phyloP scores from a whole-genome alignment of 2,113 vertebrate genomes.

The Leuciscus idus region DNA sequence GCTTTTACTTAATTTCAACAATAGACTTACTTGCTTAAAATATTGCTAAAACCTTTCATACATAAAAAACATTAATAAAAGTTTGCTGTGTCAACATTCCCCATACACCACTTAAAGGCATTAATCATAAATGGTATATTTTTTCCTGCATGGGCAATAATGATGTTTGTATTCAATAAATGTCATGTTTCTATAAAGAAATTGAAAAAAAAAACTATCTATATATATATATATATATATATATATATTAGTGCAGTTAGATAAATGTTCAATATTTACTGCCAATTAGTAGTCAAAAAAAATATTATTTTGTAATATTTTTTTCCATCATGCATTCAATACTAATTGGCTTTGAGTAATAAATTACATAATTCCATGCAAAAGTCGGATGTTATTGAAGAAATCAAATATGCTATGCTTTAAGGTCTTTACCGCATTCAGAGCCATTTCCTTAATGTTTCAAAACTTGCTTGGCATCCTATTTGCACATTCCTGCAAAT shows the following conservation, averaged over 20 bases:
- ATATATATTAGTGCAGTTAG: neutral
- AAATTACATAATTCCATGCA: conserved; percentile 13
- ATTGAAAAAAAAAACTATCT: no score
- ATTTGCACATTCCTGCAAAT: conserved; percentile 3
- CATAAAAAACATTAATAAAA: no score
- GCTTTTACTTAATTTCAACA: neutral
- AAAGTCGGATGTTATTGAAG: neutral
- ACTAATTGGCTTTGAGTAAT: neutral
- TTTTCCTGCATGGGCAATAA: no score
- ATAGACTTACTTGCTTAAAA: neutral
- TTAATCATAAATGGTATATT: no score
- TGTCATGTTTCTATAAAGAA: no score
- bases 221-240: neutral
- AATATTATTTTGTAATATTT: neutral
- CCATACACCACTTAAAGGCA: no score
- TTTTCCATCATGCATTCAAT: neutral
- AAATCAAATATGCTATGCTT: no score
- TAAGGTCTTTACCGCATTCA: no score
- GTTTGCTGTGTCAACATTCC: no score
- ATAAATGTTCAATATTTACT: neutral
- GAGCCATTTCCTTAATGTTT: conserved; percentile 11
- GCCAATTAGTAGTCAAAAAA: neutral
- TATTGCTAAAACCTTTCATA: neutral
- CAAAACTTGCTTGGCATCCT: neutral
- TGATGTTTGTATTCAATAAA: no score